A percentile compares a stretch with the other conserved stretches of the same genome.
phyloP scores from a whole-genome alignment of 2,888 invertebrate species.

The Brachycybe producta region DNA sequence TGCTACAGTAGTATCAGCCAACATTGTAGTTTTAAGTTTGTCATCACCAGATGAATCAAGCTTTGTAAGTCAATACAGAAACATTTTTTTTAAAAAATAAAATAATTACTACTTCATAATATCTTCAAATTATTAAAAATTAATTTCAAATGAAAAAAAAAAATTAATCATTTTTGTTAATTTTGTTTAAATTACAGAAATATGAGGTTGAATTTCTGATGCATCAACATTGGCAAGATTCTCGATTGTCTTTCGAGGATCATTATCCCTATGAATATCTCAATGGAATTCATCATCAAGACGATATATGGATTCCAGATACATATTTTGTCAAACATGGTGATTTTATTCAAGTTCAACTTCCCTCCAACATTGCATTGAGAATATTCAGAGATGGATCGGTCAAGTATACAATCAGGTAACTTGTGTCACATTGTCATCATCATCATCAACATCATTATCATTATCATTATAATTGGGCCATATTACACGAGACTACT shows the following conservation, averaged over 20 bases:
- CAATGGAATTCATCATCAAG: constrained; percentile 85
- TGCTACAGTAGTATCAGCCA: constrained; percentile 73
- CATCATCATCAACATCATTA: too few species aligned
- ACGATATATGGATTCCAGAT: constrained; percentile 85
- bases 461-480: not conserved
- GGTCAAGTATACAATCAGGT: constrained; percentile 76
- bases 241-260: constrained; percentile 72
- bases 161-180: not conserved
- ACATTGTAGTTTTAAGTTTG: constrained; percentile 81
- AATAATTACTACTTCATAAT: not conserved
- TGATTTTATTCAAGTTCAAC: constrained; percentile 85
- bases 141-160: constrained; percentile 1
- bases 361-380: constrained; percentile 84
- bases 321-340: constrained; percentile 95
- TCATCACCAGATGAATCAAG: constrained; percentile 93
- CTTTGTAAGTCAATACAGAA: constrained; percentile 54
- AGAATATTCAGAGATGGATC: constrained; percentile 85
- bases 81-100: not conserved
- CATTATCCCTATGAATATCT: constrained; percentile 55
- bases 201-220: constrained; percentile 90
- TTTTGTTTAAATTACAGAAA: constrained; percentile 53
- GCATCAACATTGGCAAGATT: constrained; percentile 88
- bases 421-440: constrained; percentile 8
- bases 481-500: not conserved
- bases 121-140: not conserved